Conservation (phyloP, 2,888 invertebrate genomes). For the Andrena chrysosceles region DNA sequence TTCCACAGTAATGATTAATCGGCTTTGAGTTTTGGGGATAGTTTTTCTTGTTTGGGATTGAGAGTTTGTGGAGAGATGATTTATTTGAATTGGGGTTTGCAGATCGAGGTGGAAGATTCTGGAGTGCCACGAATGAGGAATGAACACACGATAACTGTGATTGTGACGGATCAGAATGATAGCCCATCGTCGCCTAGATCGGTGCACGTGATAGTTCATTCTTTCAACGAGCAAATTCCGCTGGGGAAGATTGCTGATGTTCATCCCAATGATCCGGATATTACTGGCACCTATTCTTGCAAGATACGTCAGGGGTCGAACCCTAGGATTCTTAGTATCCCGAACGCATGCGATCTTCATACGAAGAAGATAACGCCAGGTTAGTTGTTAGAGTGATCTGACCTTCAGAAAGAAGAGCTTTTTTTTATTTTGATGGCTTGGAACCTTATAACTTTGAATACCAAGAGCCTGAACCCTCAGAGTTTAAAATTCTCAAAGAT, state of each 20-base stretch:
- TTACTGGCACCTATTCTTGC: conserved; percentile 95
- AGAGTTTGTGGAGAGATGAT: too few species aligned
- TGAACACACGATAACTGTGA: conserved; percentile 91
- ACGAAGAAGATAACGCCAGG: conserved; percentile 90
- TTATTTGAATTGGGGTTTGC: not conserved
- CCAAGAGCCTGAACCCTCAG: too few species aligned
- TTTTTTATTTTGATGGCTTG: too few species aligned
- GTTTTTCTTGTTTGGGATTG: too few species aligned
- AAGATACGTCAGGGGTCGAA: conserved; percentile 90
- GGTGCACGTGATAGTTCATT: conserved; percentile 92
- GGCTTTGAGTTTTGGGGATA: too few species aligned
- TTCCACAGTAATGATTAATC: too few species aligned
- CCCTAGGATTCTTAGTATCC: conserved; percentile 89
- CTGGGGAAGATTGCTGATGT: conserved; percentile 95
- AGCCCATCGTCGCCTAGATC: conserved; percentile 94
- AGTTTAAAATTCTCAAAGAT: too few species aligned
- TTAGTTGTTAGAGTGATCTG: conserved; percentile 56
- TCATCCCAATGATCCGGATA: conserved; percentile 96
- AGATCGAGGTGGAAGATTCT: conserved; percentile 94
- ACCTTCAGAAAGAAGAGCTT: too few species aligned
- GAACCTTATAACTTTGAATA: too few species aligned
- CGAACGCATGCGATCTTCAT: conserved; percentile 92
- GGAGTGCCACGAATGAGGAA: conserved; percentile 94
- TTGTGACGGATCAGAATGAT: conserved; percentile 95
- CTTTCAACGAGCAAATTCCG: conserved; percentile 91